phyloP scores from a whole-genome alignment of 2,888 invertebrate species.

The Baronia brevicornis region DNA sequence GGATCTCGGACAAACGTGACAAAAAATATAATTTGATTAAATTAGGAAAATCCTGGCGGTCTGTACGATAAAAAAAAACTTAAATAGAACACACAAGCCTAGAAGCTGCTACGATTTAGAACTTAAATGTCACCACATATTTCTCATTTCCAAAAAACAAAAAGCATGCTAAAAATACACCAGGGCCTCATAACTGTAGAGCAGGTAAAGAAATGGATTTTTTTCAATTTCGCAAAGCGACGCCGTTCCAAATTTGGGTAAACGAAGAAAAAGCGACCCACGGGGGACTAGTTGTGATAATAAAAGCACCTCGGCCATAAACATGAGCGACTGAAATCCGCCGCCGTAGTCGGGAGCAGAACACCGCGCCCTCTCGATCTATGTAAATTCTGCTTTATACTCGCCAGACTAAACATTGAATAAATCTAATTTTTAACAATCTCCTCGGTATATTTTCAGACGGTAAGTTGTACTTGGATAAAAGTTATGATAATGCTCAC shows the following conservation, averaged over 20 bases:
- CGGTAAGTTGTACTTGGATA: neutral
- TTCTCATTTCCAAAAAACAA: too few species aligned
- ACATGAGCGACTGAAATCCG: neutral
- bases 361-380: neutral
- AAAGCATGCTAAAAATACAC: too few species aligned
- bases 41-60: neutral
- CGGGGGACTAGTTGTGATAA: neutral
- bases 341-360: neutral
- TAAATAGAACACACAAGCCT: neutral
- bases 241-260: neutral
- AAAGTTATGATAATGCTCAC: neutral
- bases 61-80: neutral
- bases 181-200: too few species aligned
- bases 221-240: too few species aligned
- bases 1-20: too few species aligned
- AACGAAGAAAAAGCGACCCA: neutral
- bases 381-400: slow-evolving; percentile 3
- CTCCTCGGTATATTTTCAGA: neutral
- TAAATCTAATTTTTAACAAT: neutral
- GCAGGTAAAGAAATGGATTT: too few species aligned
- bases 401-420: slow-evolving; percentile 2
- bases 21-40: neutral
- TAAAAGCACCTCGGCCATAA: neutral
- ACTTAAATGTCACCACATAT: neutral
- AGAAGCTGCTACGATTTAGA: neutral